Percentiles rank a stretch among this genome's conserved stretches.
phyloP scores from a whole-genome alignment of 2,888 invertebrate species.

The Agonopterix arenella region DNA sequence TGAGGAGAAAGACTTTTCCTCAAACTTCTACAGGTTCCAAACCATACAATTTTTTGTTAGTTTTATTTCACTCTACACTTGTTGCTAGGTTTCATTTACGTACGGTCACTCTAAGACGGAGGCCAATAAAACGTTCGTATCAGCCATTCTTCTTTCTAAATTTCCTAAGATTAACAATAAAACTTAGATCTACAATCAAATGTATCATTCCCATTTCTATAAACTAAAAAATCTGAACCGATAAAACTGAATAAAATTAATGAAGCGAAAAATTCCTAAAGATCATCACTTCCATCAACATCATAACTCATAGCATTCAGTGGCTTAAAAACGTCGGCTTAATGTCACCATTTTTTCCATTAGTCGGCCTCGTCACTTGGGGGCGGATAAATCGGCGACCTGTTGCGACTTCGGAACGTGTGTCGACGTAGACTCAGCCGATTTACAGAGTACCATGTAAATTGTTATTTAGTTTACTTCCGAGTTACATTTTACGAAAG shows the following conservation, averaged over 20 bases:
- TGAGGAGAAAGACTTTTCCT: too few relatives aligned
- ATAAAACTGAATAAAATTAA: conserved; percentile 28
- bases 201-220: too few relatives aligned
- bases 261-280: conserved; percentile 36
- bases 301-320: conserved; percentile 53
- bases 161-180: too few relatives aligned
- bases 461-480: conserved; percentile 50
- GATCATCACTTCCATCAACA: conserved; percentile 35
- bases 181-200: too few relatives aligned
- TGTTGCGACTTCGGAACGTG: conserved; percentile 27
- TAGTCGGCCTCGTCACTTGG: conserved; percentile 35
- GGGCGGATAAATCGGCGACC: conserved; percentile 10
- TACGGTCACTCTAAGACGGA: too few relatives aligned
- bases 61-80: too few relatives aligned
- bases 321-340: conserved; percentile 40
- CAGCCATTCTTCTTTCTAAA: too few relatives aligned
- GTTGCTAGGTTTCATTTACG: too few relatives aligned
- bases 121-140: too few relatives aligned
- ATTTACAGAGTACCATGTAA: conserved; percentile 42
- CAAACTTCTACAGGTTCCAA: too few relatives aligned
- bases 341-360: conserved; percentile 63
- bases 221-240: conserved; percentile 6
- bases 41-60: too few relatives aligned
- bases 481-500: not conserved
- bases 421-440: conserved; percentile 22